phyloP scores from a whole-genome alignment of 2,797 vertebrate species.

The Alauda arvensis region DNA sequence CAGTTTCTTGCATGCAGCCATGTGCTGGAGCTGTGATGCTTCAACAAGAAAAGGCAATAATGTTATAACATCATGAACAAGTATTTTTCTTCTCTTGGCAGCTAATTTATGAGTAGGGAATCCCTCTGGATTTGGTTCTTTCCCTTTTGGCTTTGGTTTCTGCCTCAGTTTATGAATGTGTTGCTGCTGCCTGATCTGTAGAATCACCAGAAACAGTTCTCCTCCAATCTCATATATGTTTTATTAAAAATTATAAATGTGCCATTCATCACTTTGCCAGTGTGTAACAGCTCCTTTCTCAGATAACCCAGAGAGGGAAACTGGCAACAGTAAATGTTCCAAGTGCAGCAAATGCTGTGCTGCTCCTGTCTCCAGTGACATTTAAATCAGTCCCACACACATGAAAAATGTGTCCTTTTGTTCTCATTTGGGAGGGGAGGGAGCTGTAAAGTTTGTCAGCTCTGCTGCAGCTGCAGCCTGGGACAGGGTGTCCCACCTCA shows the following conservation, averaged over 20 bases:
- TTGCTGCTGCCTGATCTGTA: slow-evolving; percentile 2
- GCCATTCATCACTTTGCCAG: slow-evolving; percentile 5
- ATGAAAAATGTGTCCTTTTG: background rate
- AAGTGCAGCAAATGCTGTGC: background rate
- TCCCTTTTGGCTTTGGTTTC: slow-evolving; percentile 3
- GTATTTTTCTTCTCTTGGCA: slow-evolving; percentile 2
- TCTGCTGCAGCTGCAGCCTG: background rate
- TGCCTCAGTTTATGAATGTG: background rate
- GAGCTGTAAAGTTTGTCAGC: background rate
- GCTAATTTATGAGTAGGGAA: background rate
- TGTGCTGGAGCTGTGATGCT: background rate
- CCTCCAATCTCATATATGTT: background rate
- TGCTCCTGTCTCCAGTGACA: background rate
- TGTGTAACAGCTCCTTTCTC: background rate
- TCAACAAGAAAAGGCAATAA: background rate
- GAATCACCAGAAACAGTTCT: background rate
- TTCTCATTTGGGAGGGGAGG: background rate
- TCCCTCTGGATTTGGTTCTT: background rate
- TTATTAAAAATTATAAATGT: slow-evolving; percentile 10
- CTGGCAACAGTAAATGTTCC: background rate
- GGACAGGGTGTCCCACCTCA: no score
- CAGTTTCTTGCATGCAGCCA: background rate
- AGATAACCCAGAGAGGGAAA: background rate
- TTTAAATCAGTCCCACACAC: background rate
- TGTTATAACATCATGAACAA: background rate